These are phyloP conservation scores for Melitaea cinxia DNA, from an alignment of 1,140 invertebrate species.

Conservation along the genomic window DNA sequence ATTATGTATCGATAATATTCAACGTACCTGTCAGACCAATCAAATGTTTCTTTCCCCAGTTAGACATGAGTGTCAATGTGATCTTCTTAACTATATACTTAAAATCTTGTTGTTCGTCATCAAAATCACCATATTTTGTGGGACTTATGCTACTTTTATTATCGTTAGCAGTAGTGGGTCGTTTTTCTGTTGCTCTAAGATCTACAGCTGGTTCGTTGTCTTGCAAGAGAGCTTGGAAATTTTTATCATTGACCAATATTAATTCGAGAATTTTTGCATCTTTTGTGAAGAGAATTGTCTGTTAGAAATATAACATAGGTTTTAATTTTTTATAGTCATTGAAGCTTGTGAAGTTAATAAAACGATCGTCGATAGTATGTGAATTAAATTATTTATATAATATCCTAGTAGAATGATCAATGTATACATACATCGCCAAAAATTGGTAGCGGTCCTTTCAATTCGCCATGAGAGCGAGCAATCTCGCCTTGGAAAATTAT, in stretches of 20 bases:
- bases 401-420: too few species aligned
- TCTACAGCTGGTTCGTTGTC: constrained; percentile 62
- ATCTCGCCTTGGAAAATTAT: constrained; percentile 91
- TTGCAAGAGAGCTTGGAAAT: constrained; percentile 82
- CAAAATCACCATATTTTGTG: constrained; percentile 34
- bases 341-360: too few species aligned
- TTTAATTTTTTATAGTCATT: constrained; percentile 4
- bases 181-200: constrained; percentile 63
- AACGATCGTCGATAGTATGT: too few species aligned
- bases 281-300: constrained; percentile 93
- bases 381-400: too few species aligned
- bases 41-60: constrained; percentile 82
- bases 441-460: constrained; percentile 84
- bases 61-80: constrained; percentile 82
- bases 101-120: constrained; percentile 51
- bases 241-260: constrained; percentile 87
- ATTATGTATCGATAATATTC: background rate
- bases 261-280: constrained; percentile 88
- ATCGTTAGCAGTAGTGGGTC: constrained; percentile 83
- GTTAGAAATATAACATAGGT: background rate
- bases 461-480: constrained; percentile 87
- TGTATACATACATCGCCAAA: constrained; percentile 89
- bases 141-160: constrained; percentile 54
- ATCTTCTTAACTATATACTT: constrained; percentile 76
- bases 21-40: constrained; percentile 83